Evolutionary conservation across 2,888 invertebrate genomes (phyloP).

Genomic region (Acholoe squamosa): DNA sequence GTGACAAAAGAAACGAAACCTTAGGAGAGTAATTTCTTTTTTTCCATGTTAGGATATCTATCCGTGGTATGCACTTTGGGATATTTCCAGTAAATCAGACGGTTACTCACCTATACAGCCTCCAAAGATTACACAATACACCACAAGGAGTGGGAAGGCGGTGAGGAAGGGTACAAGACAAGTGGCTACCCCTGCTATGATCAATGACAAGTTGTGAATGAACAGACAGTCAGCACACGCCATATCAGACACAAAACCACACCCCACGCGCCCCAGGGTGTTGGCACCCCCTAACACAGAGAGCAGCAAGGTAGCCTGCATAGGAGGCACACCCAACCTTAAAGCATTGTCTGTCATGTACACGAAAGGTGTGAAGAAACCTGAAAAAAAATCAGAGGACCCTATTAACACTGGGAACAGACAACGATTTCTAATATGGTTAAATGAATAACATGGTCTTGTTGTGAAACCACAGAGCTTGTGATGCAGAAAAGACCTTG

Average conservation of each 20-base stretch:
- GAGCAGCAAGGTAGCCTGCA: slow-evolving; percentile 84
- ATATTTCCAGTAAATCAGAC: no score
- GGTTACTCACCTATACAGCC: slow-evolving; percentile 85
- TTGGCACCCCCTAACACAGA: slow-evolving; percentile 80
- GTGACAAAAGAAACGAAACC: no score
- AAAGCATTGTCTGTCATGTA: slow-evolving; percentile 76
- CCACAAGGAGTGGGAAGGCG: slow-evolving; percentile 88
- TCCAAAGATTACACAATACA: slow-evolving; percentile 92
- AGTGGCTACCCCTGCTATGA: slow-evolving; percentile 95
- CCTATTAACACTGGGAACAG: no score
- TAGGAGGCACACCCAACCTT: slow-evolving; percentile 74
- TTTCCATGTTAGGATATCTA: no score
- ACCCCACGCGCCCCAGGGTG: slow-evolving; percentile 72
- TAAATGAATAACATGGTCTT: background rate
- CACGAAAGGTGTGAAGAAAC: slow-evolving; percentile 81
- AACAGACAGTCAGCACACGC: slow-evolving; percentile 92
- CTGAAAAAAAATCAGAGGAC: slow-evolving; percentile 65
- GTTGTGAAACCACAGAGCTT: background rate
- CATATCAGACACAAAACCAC: slow-evolving; percentile 88
- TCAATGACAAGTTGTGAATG: slow-evolving; percentile 94
- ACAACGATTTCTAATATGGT: no score
- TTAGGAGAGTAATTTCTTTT: no score
- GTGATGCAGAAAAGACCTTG: background rate
- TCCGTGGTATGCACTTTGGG: no score
- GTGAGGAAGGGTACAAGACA: slow-evolving; percentile 89